Evolutionary conservation across 2,113 vertebrate species (phyloP), one percentile per base, ranked within the genome.

Genomic region (Bucco capensis): DNA sequence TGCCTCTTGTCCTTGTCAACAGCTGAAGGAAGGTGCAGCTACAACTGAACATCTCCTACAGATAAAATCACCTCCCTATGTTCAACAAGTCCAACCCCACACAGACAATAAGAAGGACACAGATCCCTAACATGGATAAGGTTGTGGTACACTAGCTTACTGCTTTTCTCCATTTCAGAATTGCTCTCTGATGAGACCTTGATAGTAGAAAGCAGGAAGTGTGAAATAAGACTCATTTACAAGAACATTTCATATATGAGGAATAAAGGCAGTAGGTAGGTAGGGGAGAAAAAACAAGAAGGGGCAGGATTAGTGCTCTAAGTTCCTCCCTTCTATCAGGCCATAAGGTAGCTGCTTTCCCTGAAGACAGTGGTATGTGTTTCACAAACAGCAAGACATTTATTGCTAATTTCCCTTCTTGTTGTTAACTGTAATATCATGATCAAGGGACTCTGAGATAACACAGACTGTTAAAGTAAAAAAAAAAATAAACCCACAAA

Each of bases 321-420:
- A 83, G 61, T 78, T 44, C 51, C 53, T 88, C 46, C 40, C 14
- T 76, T 89, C 82, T 38, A 14, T 58, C 50, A 86, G 18, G 18
- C 6, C 30, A 31, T 10, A 65, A 19, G 2, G 24, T 53, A 88
- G 50, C 73, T 88, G 49, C 8, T 0, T 64, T 86, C 93, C 88
- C 90, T 72, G 47, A 60, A 86, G 93, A 86, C 49, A 67, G 10
- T 3, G 25, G 56, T 49, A 38, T 37, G 31, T 10, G 37, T 78
- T 94, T 74, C 82, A 73, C 82, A 91, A 91, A 85, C 78, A 93
- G 84, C 42, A 83, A 67, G 86, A 83, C 24, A 31, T 44, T 92
- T 87, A 89, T 73, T 87, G 62, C 70, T 70, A 88, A 54, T 79
- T 88, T 91, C 71, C 64, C 49, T 78, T 58, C 89, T 65, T 83